Evolutionary conservation across 2,113 vertebrate genomes (phyloP), one percentile per base, ranked within the genome.

Genomic region (Cynopterus brachyotis): DNA sequence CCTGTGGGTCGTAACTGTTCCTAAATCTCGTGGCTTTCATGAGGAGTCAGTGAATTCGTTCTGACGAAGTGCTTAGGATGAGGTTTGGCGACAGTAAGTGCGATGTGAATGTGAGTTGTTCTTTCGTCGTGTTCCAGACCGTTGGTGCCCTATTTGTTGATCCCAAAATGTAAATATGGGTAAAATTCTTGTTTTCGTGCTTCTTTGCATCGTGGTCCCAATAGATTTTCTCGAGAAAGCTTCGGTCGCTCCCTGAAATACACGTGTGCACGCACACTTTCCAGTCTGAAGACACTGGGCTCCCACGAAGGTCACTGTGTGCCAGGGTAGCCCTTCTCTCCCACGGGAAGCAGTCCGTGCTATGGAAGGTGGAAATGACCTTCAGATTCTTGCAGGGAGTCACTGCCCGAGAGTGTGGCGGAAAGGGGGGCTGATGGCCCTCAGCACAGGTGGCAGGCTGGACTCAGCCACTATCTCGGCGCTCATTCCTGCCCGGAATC

Each of bases 81-180:
- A 26, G 0, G 19, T 64, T 9, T 2, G 13, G 32, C n/a, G 7
- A 6, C 24, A 4, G 17, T 4, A 7, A 5, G 8, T 6, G 40
- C 22, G 0, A 6, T 1, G 3, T 10, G 28, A 37, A 11, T 11
- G 4, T 0, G 53, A 70, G 11, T 22, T 11, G 19, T 1, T 16
- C 47, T 1, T 0, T 15, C 0, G 2, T 45, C 2, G 6, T 12
- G 9, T 35, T 85, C 37, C 47, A 57, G 50, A 28, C 0, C 0
- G 26, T 32, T 9, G 2, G 22, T 0, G 20, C 2, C 1, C 11
- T 8, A 0, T 37, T 9, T 32, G 10, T 55, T 12, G 26, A 24
- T 9, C 35, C 32, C 26, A 30, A 26, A 16, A 45, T 57, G 55
- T 6, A 17, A 19, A 57, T 7, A 24, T 2, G 26, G 24, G 37